Percentiles rank a stretch among this genome's conserved stretches.
Conservation (phyloP, 2,888 invertebrate genomes). For the Apocheima hispidaria region DNA sequence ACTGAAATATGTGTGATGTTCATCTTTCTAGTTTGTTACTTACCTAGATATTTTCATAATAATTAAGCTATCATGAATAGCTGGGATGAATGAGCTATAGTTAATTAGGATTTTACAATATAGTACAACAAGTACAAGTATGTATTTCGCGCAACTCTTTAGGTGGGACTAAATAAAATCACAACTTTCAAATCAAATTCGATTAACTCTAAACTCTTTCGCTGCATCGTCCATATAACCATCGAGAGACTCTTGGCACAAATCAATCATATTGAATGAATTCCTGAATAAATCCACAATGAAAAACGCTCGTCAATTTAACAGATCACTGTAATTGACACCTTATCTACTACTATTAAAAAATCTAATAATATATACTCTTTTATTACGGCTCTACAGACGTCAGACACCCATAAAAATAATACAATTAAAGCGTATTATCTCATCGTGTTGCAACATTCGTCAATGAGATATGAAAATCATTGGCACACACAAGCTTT, state of each 20-base stretch:
- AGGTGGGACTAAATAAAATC: background rate
- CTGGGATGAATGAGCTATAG: no score
- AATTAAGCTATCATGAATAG: no score
- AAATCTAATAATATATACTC: background rate
- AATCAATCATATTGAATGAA: background rate
- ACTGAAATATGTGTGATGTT: background rate
- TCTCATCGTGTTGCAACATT: conserved; percentile 51
- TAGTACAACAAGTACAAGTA: no score
- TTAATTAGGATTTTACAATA: no score
- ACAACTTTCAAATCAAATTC: background rate
- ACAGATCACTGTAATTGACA: background rate
- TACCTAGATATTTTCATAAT: no score
- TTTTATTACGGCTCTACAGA: conserved; percentile 28
- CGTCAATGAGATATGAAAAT: conserved; percentile 51
- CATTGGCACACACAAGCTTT: conserved; percentile 51
- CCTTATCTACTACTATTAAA: background rate
- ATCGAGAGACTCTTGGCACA: background rate
- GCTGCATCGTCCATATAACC: background rate
- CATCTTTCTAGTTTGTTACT: conserved; percentile 1
- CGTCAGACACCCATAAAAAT: conserved; percentile 45
- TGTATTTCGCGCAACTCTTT: no score
- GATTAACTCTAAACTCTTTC: background rate
- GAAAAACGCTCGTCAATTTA: background rate
- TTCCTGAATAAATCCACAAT: background rate
- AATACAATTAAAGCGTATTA: conserved; percentile 51